phyloP scores from a whole-genome alignment of 2,113 vertebrate species.

The Myotis brandtii region DNA sequence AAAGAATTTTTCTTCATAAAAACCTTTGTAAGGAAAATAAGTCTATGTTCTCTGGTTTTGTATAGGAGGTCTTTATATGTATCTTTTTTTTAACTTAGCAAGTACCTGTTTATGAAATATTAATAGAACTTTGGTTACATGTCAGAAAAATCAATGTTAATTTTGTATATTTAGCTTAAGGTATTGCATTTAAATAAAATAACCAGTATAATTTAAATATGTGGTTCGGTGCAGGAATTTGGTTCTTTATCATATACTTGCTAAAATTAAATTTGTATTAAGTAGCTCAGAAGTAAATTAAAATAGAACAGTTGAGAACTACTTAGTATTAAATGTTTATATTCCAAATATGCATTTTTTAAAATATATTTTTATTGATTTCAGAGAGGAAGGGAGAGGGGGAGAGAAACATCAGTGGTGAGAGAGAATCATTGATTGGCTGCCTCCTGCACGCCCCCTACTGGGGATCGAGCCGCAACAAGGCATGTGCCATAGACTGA shows the following conservation, averaged over 20 bases:
- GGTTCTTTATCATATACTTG: background rate
- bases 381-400: too few relatives aligned
- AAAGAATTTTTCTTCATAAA: background rate
- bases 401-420: too few relatives aligned
- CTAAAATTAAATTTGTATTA: slow-evolving; percentile 38
- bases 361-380: too few relatives aligned
- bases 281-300: background rate
- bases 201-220: background rate
- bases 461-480: too few relatives aligned
- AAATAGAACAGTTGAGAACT: background rate
- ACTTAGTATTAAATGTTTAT: slow-evolving; percentile 22
- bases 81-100: slow-evolving; percentile 30
- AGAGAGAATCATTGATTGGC: too few relatives aligned
- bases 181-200: background rate
- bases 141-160: background rate
- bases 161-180: background rate
- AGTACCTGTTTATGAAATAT: slow-evolving; percentile 22
- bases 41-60: background rate
- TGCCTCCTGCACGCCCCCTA: too few relatives aligned
- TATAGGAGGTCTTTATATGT: background rate
- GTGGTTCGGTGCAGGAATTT: background rate
- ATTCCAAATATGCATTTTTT: background rate
- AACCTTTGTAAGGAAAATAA: background rate
- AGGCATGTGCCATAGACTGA: too few relatives aligned
- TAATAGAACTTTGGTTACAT: background rate